phyloP scores from a whole-genome alignment of 92 coral and sea anemone genomes.

The Porites cylindrica region DNA sequence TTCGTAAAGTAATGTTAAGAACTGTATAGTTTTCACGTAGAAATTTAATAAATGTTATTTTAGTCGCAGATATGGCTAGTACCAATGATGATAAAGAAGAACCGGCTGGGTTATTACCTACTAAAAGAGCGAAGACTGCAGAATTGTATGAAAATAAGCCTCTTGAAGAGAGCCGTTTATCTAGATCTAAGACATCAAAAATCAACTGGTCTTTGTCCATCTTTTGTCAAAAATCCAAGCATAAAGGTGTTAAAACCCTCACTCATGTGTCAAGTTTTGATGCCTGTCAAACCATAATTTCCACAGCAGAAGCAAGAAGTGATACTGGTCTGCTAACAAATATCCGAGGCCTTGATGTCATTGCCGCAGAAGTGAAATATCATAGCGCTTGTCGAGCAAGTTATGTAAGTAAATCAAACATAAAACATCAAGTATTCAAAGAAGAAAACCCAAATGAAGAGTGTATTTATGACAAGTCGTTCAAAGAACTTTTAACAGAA shows the following conservation, averaged over 20 bases:
- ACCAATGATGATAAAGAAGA: too few relatives aligned
- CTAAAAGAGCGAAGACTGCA: too few relatives aligned
- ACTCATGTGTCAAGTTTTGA: conserved; percentile 39
- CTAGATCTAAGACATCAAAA: too few relatives aligned
- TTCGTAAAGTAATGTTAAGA: too few relatives aligned
- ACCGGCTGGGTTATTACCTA: too few relatives aligned
- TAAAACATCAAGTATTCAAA: conserved; percentile 28
- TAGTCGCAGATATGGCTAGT: too few relatives aligned
- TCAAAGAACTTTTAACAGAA: conserved; percentile 25
- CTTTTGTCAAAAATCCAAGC: conserved; percentile 53
- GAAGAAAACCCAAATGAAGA: conserved; percentile 28
- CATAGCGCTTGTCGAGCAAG: conserved; percentile 45
- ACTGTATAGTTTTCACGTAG: too few relatives aligned
- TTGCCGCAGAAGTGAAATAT: conserved; percentile 57
- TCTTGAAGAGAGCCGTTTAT: too few relatives aligned
- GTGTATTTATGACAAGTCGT: conserved; percentile 41
- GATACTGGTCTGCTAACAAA: conserved; percentile 38
- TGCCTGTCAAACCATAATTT: conserved; percentile 29
- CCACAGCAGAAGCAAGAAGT: conserved; percentile 34
- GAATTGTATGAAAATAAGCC: too few relatives aligned
- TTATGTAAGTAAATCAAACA: conserved; percentile 61
- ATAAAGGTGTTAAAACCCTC: conserved; percentile 42
- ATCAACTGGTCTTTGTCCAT: conserved; percentile 52
- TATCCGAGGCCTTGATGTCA: conserved; percentile 56
- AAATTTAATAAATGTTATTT: too few relatives aligned